Percentiles rank a stretch among this genome's conserved stretches.
Conservation (phyloP, 2,113 vertebrate species). For the Tinamus guttatus region DNA sequence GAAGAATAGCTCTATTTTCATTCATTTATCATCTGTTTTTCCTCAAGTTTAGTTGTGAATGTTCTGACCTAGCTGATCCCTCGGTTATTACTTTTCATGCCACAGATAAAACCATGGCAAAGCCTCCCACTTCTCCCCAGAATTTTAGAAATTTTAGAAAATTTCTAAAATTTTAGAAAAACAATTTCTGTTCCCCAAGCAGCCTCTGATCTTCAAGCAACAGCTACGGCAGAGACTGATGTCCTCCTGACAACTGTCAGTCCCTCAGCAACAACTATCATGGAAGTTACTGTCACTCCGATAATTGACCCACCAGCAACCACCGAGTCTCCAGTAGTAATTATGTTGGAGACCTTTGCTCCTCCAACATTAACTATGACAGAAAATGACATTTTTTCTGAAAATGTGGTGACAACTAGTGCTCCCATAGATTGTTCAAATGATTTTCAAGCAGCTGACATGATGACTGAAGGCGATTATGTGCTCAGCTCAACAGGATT, state of each 20-base stretch:
- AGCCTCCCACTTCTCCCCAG: background rate
- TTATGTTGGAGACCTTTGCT: background rate
- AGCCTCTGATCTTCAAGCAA: background rate
- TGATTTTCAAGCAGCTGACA: background rate
- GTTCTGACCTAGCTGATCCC: background rate
- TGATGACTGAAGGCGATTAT: rapidly evolving
- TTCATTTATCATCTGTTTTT: background rate
- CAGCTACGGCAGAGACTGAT: background rate
- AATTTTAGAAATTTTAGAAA: background rate
- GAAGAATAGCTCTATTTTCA: conserved; percentile 76
- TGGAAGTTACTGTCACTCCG: background rate
- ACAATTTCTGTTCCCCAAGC: background rate
- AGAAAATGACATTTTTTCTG: background rate
- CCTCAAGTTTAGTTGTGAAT: background rate
- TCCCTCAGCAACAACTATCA: background rate
- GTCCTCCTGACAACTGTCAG: background rate
- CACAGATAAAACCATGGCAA: background rate
- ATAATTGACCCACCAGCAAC: background rate
- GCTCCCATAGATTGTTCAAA: background rate
- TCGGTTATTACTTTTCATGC: background rate
- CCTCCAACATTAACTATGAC: background rate
- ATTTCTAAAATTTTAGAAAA: background rate
- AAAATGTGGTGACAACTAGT: background rate
- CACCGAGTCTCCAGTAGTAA: background rate
- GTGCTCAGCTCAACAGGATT: background rate